Evolutionary conservation across 2,888 invertebrate genomes (phyloP).

Genomic region (Heteromurus nitidus): DNA sequence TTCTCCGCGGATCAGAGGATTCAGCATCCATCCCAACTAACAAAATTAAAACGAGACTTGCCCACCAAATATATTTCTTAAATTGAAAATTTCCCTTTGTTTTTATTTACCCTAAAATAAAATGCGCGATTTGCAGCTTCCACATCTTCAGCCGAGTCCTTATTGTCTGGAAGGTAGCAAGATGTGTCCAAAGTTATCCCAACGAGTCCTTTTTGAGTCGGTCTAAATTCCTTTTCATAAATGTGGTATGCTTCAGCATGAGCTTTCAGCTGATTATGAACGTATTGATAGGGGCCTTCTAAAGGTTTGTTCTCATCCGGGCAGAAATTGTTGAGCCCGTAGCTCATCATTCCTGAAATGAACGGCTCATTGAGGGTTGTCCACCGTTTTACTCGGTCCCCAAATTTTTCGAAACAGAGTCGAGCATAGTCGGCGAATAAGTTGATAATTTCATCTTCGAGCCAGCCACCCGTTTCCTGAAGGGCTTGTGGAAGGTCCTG

Average conservation of each 20-base stretch:
- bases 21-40: conserved; percentile 76
- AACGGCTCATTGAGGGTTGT: conserved; percentile 75
- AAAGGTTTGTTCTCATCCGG: conserved; percentile 78
- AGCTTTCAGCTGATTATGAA: conserved; percentile 81
- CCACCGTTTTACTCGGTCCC: conserved; percentile 76
- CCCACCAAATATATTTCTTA: background rate
- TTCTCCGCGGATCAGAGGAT: conserved; percentile 74
- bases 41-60: background rate
- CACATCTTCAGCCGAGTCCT: conserved; percentile 62
- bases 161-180: conserved; percentile 70
- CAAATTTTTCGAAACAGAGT: conserved; percentile 76
- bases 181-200: conserved; percentile 73
- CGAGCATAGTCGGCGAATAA: conserved; percentile 78
- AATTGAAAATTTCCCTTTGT: background rate
- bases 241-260: conserved; percentile 82
- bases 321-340: conserved; percentile 73
- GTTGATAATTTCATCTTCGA: conserved; percentile 76
- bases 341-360: conserved; percentile 77
- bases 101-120: conserved; percentile 68
- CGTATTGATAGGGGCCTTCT: conserved; percentile 79
- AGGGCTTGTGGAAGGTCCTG: conserved; percentile 78
- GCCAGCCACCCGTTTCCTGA: conserved; percentile 76
- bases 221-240: conserved; percentile 79
- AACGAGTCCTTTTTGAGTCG: conserved; percentile 69
- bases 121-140: conserved; percentile 72